Percentiles rank a stretch among this genome's conserved stretches.
These are phyloP conservation scores for Gymnobelideus leadbeateri DNA, from an alignment of 2,113 vertebrate genomes.

Conservation along the genomic window DNA sequence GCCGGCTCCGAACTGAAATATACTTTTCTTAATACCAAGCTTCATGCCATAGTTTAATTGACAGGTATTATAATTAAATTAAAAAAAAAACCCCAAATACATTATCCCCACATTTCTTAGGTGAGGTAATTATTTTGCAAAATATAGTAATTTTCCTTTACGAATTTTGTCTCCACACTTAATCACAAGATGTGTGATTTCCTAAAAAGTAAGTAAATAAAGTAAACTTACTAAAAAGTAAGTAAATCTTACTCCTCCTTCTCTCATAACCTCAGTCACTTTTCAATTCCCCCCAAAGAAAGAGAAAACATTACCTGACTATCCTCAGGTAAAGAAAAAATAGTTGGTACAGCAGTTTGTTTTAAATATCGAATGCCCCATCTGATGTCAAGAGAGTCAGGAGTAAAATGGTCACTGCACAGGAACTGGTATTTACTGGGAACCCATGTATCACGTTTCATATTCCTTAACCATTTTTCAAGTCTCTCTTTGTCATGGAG, in stretches of 20 bases:
- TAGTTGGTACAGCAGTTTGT: conserved; percentile 89
- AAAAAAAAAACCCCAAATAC: background rate
- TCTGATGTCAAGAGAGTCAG: conserved; percentile 90
- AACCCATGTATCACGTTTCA: conserved; percentile 89
- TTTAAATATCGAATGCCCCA: conserved; percentile 94
- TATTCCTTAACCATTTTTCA: conserved; percentile 91
- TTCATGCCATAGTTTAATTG: background rate
- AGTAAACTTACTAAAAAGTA: background rate
- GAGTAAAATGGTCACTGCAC: conserved; percentile 92
- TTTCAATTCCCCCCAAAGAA: background rate
- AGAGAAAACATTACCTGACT: conserved; percentile 79
- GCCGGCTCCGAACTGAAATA: too few relatives aligned
- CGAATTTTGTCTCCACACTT: background rate
- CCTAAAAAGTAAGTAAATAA: background rate
- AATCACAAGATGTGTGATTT: background rate
- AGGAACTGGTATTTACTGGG: conserved; percentile 93
- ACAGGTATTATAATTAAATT: background rate
- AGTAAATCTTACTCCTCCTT: background rate
- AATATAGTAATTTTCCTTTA: background rate
- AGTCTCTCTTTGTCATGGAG: conserved; percentile 90
- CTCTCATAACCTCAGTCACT: background rate
- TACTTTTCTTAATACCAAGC: background rate
- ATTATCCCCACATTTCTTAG: background rate
- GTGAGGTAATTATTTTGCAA: background rate
- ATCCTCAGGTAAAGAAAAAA: conserved; percentile 87